Conservation (phyloP, 2,113 vertebrate genomes). For the Muntiacus reevesi region DNA sequence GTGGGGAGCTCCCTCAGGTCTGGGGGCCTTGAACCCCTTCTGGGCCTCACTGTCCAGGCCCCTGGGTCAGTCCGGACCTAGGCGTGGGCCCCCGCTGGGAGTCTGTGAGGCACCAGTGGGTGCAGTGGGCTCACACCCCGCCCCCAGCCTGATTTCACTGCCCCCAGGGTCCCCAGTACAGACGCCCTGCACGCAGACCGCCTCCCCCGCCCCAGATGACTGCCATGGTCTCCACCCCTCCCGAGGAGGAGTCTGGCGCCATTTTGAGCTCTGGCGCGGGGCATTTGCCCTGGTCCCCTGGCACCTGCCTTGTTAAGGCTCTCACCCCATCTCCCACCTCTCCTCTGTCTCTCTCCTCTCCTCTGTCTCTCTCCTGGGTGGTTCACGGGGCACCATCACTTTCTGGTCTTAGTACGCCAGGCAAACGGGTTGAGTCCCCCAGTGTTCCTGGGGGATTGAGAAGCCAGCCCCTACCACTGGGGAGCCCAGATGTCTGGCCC, state of each 20-base stretch:
- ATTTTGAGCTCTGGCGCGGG: neutral
- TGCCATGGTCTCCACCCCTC: neutral
- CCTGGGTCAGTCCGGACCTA: neutral
- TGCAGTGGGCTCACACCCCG: neutral
- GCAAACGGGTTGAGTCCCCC: neutral
- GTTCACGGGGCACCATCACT: neutral
- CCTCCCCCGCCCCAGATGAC: neutral
- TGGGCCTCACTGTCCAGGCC: neutral
- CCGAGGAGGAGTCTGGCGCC: neutral
- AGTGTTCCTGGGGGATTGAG: neutral
- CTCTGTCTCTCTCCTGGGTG: neutral
- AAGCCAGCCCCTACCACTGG: neutral
- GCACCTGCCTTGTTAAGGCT: neutral
- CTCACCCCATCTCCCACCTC: neutral
- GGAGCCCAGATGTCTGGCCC: neutral
- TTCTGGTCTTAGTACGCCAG: neutral
- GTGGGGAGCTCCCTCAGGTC: neutral
- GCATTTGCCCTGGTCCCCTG: accelerated
- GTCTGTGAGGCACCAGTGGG: neutral
- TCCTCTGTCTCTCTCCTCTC: neutral
- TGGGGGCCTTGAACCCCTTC: neutral
- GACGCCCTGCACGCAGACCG: accelerated
- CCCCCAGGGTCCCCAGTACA: neutral
- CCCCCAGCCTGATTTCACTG: neutral
- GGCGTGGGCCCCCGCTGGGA: neutral